Percentiles rank a stretch among this genome's conserved stretches.
phyloP scores from a whole-genome alignment of 2,888 invertebrate genomes.

The Nudaria mundana region DNA sequence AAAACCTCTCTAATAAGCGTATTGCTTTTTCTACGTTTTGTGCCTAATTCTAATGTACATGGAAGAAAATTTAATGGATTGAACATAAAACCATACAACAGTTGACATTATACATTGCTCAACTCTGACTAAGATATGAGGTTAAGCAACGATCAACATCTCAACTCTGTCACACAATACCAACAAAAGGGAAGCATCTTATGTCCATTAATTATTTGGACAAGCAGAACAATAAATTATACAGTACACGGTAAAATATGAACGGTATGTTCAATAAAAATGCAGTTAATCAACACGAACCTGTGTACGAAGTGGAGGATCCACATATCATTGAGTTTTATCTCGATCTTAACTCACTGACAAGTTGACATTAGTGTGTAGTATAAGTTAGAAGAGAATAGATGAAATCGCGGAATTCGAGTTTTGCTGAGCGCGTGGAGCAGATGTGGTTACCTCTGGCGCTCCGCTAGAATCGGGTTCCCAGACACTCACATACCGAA shows the following conservation, averaged over 20 bases:
- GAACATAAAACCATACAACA: neutral
- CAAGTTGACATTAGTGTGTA: slow-evolving; percentile 32
- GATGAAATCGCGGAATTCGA: no score
- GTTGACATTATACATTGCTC: neutral
- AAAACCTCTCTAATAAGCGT: no score
- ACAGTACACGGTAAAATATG: slow-evolving; percentile 18
- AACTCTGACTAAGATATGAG: no score
- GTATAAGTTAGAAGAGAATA: slow-evolving; percentile 5
- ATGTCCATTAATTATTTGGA: slow-evolving; percentile 12
- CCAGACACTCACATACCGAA: no score
- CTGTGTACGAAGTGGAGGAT: slow-evolving; percentile 17
- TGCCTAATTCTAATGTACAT: no score
- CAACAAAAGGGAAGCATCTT: slow-evolving; percentile 10
- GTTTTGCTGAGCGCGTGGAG: no score
- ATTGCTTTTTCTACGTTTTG: no score
- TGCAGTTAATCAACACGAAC: slow-evolving; percentile 22
- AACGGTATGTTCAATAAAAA: slow-evolving; percentile 22
- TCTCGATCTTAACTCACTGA: slow-evolving; percentile 38
- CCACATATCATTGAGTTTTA: slow-evolving; percentile 39
- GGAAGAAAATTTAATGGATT: no score
- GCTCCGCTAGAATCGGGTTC: no score
- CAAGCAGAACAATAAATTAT: slow-evolving; percentile 11
- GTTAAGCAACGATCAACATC: no score
- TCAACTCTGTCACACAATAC: slow-evolving; percentile 5
- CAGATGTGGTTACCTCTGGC: no score